Evolutionary conservation across 1,140 invertebrate genomes (phyloP).

Genomic region (Eubasilissa regina): DNA sequence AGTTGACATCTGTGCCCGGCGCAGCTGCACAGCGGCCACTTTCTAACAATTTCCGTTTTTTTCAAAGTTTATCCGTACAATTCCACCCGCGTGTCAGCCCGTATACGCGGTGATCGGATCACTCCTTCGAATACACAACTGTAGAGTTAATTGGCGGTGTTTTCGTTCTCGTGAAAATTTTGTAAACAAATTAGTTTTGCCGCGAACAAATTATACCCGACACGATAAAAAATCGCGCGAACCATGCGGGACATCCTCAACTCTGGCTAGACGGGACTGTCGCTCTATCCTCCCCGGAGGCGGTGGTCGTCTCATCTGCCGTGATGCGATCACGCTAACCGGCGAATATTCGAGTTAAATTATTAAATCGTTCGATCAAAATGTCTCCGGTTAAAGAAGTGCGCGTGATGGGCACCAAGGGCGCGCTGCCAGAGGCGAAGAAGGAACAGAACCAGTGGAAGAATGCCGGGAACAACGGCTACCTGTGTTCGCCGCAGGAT

Average conservation of each 20-base stretch:
- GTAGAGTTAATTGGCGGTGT: too few species aligned
- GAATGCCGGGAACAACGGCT: slow-evolving; percentile 52
- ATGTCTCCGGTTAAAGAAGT: slow-evolving; percentile 45
- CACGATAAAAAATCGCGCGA: too few species aligned
- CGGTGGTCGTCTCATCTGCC: too few species aligned
- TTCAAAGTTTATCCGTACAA: not conserved
- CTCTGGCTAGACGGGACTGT: not conserved
- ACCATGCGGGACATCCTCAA: too few species aligned
- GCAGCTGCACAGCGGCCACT: not conserved
- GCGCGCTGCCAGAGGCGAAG: not conserved
- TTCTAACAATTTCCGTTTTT: not conserved
- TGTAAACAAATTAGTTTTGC: slow-evolving; percentile 13
- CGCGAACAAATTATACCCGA: too few species aligned
- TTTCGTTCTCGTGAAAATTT: not conserved
- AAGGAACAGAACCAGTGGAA: slow-evolving; percentile 34
- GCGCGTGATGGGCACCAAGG: slow-evolving; percentile 20
- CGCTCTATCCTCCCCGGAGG: slow-evolving; percentile 16
- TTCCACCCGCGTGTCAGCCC: not conserved
- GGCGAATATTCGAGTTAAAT: too few species aligned
- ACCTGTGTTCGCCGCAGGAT: slow-evolving; percentile 42
- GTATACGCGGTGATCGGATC: too few species aligned
- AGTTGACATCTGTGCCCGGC: not conserved
- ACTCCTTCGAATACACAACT: too few species aligned
- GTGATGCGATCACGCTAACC: slow-evolving; percentile 6
- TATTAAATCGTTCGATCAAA: not conserved